phyloP scores from a whole-genome alignment of 2,113 vertebrate species.

The Gopherus evgoodei region DNA sequence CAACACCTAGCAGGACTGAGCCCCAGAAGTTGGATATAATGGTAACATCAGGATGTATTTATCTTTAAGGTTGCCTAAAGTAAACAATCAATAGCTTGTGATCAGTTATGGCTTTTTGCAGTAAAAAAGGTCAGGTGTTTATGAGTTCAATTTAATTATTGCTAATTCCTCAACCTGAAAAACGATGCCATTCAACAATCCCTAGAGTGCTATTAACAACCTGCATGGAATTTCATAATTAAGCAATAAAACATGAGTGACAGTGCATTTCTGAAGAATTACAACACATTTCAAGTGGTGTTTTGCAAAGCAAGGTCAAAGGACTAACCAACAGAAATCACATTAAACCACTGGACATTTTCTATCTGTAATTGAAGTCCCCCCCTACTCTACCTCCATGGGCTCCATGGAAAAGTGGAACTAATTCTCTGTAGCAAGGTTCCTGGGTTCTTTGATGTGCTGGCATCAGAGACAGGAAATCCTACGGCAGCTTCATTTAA shows the following conservation, averaged over 20 bases:
- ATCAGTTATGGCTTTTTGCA: background rate
- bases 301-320: background rate
- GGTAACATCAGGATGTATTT: background rate
- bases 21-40: background rate
- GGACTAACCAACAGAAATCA: background rate
- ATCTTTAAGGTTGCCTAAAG: background rate
- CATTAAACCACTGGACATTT: background rate
- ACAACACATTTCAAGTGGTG: background rate
- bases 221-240: background rate
- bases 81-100: background rate
- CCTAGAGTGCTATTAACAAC: background rate
- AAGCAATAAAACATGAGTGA: background rate
- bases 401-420: background rate
- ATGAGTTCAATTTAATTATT: background rate
- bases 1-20: background rate
- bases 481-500: background rate
- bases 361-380: background rate
- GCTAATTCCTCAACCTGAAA: background rate
- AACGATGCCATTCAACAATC: background rate
- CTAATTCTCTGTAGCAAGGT: background rate
- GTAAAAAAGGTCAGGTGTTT: background rate
- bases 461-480: too few species aligned
- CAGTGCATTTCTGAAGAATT: background rate
- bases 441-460: background rate
- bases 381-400: background rate